Evolutionary conservation across 1,140 invertebrate species (phyloP).

Genomic region (Bombus pascuorum): DNA sequence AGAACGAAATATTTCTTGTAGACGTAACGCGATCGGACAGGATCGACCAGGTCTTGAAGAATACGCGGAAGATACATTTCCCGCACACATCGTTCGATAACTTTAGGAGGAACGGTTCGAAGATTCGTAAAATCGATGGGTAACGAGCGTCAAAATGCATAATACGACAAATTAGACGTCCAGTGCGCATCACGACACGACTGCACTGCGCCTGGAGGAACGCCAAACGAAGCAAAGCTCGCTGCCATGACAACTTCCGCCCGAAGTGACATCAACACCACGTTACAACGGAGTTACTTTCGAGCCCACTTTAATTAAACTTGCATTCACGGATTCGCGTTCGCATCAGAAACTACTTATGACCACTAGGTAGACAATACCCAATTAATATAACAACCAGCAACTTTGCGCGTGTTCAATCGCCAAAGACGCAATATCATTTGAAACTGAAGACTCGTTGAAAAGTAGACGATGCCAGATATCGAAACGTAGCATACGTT

Average conservation of each 20-base stretch:
- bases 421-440: neutral
- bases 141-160: neutral
- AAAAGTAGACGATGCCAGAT: constrained; percentile 2
- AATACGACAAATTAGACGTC: constrained; percentile 31
- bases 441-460: neutral
- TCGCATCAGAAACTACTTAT: constrained; percentile 29
- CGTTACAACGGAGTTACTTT: constrained; percentile 42
- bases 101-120: neutral
- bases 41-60: neutral
- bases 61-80: neutral
- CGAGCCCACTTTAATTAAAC: constrained; percentile 39
- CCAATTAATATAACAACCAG: constrained; percentile 35
- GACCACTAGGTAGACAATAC: neutral
- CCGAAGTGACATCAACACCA: constrained; percentile 37
- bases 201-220: constrained; percentile 62
- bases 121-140: neutral
- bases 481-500: neutral
- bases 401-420: neutral
- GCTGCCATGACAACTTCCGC: constrained; percentile 44
- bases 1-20: neutral
- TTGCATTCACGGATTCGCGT: neutral
- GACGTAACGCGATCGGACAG: neutral
- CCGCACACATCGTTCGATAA: too few relatives aligned
- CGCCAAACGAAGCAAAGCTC: constrained; percentile 55
- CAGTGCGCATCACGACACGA: constrained; percentile 44